Evolutionary conservation across 2,888 invertebrate species (phyloP), one percentile per base, ranked within the genome.

Genomic region (Bombylius major): DNA sequence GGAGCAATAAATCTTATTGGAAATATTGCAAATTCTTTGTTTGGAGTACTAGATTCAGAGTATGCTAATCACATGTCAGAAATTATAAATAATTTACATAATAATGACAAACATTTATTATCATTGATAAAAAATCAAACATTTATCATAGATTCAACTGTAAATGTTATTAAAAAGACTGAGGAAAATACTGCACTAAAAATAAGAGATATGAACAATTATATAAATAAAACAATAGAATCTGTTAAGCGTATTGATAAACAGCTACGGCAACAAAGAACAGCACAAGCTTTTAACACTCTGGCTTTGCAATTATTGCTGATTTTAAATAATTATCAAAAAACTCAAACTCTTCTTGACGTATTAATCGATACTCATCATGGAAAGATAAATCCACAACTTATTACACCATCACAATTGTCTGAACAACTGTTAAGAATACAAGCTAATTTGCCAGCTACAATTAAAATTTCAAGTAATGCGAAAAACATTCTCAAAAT

Each of bases 41-140:
- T 54, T 33, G 54, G 50, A 23, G 54, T 54, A 12, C 31, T 54
- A 13, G 54, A 54, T 42, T 36, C 48, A 12, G 32, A 54, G 12
- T 49, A 49, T 11, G 49, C 54, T 13, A 44, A 54, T 12, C 2
- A 49, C 1, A 54, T 54, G 49, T 32, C 54, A 9, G n/a, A 31
- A 12, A 42, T 47, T 11, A 54, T 54, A 13, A 31, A 49, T 32
- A 36, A 39, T 13, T 5, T 54, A 14, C 31, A 42, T 4, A 12
- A 33, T 12, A 44, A 54, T 33, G 49, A 49, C 4, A 5, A 49
- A 5, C n/a, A 44, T 5, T n/a, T 54, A 32, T 23, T 44, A 6
- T 5, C 23, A 5, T 33, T 50, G 5, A 7, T 54, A 9, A 42
- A 44, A 44, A 54, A 54, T 32, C 54, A 54, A 42, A 54, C 50